Percentiles rank a stretch among this genome's conserved stretches.
These are phyloP conservation scores for Callipepla squamata DNA, from an alignment of 2,113 vertebrate genomes.

Conservation along the genomic window DNA sequence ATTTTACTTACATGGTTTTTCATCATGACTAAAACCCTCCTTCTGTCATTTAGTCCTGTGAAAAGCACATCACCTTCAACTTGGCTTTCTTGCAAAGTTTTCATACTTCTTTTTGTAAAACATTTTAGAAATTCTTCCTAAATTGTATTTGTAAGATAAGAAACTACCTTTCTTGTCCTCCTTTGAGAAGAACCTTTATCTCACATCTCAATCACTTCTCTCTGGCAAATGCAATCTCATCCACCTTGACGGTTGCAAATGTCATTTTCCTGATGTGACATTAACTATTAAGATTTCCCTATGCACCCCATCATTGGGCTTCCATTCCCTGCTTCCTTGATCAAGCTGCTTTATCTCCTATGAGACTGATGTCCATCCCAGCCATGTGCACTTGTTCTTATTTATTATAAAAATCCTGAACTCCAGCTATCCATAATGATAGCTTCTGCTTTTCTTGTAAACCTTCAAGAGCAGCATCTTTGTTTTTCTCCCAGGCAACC, in stretches of 20 bases:
- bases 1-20: background rate
- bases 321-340: background rate
- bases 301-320: background rate
- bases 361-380: background rate
- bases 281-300: background rate
- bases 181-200: background rate
- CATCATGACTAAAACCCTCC: background rate
- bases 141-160: background rate
- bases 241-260: background rate
- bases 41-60: background rate
- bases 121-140: background rate
- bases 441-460: background rate
- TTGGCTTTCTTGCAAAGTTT: background rate
- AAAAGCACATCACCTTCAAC: background rate
- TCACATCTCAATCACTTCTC: background rate
- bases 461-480: background rate
- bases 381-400: background rate
- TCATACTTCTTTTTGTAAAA: background rate
- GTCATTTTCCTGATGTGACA: background rate
- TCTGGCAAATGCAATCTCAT: background rate
- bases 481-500: background rate
- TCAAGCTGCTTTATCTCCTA: fast-evolving
- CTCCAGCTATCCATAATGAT: background rate
- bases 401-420: background rate
- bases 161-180: background rate